phyloP scores from a whole-genome alignment of 2,797 vertebrate genomes.

The Enoplosus armatus region DNA sequence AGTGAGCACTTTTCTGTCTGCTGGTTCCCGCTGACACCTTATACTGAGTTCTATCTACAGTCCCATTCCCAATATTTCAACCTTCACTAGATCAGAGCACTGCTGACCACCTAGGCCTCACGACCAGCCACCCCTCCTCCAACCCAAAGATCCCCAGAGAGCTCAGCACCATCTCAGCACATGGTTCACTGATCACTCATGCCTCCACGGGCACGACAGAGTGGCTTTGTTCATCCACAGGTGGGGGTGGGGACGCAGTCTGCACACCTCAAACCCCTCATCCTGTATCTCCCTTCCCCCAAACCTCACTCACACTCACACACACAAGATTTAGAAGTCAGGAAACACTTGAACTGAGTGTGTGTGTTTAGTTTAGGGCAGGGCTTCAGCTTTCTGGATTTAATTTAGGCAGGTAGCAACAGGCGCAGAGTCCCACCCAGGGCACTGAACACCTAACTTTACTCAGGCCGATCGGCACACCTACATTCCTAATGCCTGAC shows the following conservation, averaged over 20 bases:
- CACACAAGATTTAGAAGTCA: slow-evolving; percentile 15
- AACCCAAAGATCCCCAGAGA: slow-evolving; percentile 42
- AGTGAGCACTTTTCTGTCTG: slow-evolving; percentile 26
- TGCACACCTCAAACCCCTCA: slow-evolving; percentile 57
- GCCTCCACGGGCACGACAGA: slow-evolving; percentile 55
- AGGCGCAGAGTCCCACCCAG: slow-evolving; percentile 76
- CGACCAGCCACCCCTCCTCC: slow-evolving; percentile 46
- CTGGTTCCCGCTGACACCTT: background rate
- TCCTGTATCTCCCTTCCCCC: slow-evolving; percentile 31
- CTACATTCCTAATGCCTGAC: slow-evolving; percentile 84
- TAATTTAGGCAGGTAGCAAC: slow-evolving; percentile 84
- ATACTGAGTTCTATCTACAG: slow-evolving; percentile 11
- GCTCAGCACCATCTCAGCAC: slow-evolving; percentile 52
- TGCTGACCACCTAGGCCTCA: slow-evolving; percentile 31
- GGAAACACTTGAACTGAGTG: slow-evolving; percentile 14
- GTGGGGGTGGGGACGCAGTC: slow-evolving; percentile 68
- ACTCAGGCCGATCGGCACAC: slow-evolving; percentile 77
- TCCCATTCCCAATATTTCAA: slow-evolving; percentile 22
- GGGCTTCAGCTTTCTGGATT: slow-evolving; percentile 66
- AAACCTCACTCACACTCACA: slow-evolving; percentile 26
- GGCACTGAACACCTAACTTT: slow-evolving; percentile 74
- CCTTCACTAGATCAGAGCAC: slow-evolving; percentile 17
- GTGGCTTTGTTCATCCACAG: slow-evolving; percentile 77
- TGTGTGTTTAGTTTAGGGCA: slow-evolving; percentile 38
- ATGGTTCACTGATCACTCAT: slow-evolving; percentile 67